A percentile compares a stretch with the other conserved stretches of the same genome.
These are phyloP conservation scores for Lepilemur septentrionalis DNA, from an alignment of 2,797 vertebrate genomes.

Conservation along the genomic window DNA sequence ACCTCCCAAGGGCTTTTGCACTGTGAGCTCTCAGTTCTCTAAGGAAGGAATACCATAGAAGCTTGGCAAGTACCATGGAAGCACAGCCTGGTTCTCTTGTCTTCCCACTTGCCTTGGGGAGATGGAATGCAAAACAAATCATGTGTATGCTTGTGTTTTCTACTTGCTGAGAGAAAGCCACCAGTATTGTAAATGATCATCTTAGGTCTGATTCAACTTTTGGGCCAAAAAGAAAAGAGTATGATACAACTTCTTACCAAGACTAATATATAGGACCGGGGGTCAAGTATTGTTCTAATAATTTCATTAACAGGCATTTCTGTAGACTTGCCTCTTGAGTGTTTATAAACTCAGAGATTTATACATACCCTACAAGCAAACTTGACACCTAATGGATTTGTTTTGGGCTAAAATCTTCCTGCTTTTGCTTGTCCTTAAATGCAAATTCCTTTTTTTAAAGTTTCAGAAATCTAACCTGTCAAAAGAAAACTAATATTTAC, in stretches of 20 bases:
- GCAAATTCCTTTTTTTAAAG: not conserved
- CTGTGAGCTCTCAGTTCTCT: not conserved
- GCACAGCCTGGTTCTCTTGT: not conserved
- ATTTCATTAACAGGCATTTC: not conserved
- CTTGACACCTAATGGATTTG: not conserved
- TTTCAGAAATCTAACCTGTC: not conserved
- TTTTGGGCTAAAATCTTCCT: not conserved
- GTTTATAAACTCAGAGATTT: not conserved
- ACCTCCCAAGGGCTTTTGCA: not conserved
- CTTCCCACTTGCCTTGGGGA: not conserved
- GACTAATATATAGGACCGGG: not conserved
- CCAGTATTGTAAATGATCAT: not conserved
- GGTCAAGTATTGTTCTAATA: not conserved
- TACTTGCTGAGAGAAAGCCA: not conserved
- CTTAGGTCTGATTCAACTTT: not conserved
- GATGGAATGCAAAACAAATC: not conserved
- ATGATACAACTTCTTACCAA: not conserved
- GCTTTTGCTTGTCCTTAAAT: conserved; percentile 24
- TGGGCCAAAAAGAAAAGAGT: not conserved
- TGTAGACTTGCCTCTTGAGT: not conserved
- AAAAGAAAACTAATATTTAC: not conserved
- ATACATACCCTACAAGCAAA: not conserved
- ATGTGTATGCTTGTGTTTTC: not conserved
- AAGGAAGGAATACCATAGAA: not conserved
- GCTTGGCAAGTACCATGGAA: not conserved